Percentiles rank a stretch among this genome's conserved stretches.
These are phyloP conservation scores for Centropyge bicolor DNA, from an alignment of 2,797 vertebrate species.

Conservation along the genomic window DNA sequence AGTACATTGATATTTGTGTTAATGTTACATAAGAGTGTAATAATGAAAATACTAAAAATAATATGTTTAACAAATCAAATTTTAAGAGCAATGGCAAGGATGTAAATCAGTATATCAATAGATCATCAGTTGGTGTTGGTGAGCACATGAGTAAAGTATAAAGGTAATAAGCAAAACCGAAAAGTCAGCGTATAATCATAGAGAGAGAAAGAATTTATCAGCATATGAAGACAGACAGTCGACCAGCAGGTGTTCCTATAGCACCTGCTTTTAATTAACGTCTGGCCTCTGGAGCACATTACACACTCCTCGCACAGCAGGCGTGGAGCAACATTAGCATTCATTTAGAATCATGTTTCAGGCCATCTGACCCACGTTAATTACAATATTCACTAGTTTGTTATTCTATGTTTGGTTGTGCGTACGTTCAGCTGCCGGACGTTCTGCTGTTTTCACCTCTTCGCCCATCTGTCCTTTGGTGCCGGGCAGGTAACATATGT, in stretches of 20 bases:
- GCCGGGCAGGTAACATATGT: background rate
- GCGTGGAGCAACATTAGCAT: background rate
- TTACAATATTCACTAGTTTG: background rate
- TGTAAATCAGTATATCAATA: background rate
- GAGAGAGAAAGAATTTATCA: background rate
- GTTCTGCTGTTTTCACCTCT: background rate
- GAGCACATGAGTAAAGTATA: background rate
- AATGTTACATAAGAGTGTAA: background rate
- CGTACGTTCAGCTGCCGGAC: background rate
- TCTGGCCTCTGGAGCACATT: constrained; percentile 5
- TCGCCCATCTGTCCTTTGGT: background rate
- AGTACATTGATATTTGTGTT: background rate
- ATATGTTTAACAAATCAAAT: background rate
- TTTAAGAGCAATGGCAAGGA: background rate
- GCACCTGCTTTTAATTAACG: constrained; percentile 1
- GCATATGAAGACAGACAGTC: background rate
- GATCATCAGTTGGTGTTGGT: too few relatives aligned
- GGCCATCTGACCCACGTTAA: background rate
- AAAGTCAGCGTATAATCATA: background rate
- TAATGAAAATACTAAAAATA: too few relatives aligned
- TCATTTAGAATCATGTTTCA: constrained; percentile 1
- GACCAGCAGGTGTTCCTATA: constrained; percentile 11
- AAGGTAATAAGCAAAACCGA: background rate
- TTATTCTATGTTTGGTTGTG: background rate
- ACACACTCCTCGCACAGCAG: background rate